Conservation (phyloP, 2,797 vertebrate genomes). For the Merluccius polli region DNA sequence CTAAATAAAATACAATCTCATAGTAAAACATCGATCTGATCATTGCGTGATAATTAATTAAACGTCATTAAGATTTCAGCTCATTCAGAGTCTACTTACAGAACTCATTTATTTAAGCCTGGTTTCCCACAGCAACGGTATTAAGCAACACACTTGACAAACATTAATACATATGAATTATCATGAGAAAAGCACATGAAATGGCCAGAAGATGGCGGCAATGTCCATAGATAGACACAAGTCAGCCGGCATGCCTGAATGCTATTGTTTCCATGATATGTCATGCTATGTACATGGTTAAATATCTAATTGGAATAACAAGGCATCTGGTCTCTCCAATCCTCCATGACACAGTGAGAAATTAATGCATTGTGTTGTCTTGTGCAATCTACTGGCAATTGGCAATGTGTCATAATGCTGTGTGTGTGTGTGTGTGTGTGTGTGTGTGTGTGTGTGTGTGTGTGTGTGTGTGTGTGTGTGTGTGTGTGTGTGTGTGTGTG, state of each 20-base stretch:
- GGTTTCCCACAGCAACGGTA: background rate
- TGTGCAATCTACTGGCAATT: background rate
- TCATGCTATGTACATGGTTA: conserved; percentile 3
- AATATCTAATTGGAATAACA: background rate
- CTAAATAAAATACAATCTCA: background rate
- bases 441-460: background rate
- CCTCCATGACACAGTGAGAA: conserved; percentile 5
- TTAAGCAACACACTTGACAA: background rate
- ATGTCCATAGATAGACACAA: background rate
- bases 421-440: conserved; percentile 1
- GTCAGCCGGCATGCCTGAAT: background rate
- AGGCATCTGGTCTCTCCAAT: background rate
- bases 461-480: too few species aligned
- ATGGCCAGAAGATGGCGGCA: background rate
- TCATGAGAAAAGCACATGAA: background rate
- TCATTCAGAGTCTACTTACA: background rate
- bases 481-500: conserved; percentile 1
- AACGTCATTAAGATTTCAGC: background rate
- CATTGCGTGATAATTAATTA: background rate
- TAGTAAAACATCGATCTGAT: background rate
- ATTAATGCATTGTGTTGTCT: conserved; percentile 11
- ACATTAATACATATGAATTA: background rate
- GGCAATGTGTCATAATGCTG: background rate
- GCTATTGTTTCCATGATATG: background rate
- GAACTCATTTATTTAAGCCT: background rate